Percentiles rank a stretch among this genome's conserved stretches.
phyloP scores from a whole-genome alignment of 2,113 vertebrate genomes.

The Tonatia bakeri region DNA sequence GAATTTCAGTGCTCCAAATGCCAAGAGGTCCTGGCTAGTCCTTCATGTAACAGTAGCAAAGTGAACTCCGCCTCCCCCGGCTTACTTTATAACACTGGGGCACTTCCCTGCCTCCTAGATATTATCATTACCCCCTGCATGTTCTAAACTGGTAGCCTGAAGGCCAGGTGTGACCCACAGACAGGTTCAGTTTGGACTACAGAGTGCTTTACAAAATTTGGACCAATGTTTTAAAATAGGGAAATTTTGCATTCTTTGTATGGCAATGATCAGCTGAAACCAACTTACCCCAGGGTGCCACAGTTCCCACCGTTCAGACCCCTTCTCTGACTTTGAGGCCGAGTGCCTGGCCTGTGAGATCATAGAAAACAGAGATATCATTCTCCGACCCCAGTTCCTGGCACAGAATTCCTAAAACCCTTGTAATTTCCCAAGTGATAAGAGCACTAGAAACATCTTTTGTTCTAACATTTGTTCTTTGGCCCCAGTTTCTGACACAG shows the following conservation, averaged over 20 bases:
- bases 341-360: not conserved
- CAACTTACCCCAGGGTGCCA: not conserved
- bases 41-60: not conserved
- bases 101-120: not conserved
- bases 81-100: not conserved
- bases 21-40: not conserved
- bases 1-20: not conserved
- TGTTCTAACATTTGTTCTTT: not conserved
- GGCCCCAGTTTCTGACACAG: not conserved
- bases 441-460: not conserved
- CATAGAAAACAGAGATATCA: not conserved
- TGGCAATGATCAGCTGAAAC: not conserved
- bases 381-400: not conserved
- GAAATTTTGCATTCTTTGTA: not conserved
- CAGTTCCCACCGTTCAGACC: no score
- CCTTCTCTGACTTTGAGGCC: not conserved
- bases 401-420: not conserved
- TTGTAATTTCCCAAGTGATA: not conserved
- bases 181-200: constrained; percentile 13
- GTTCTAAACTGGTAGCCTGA: not conserved
- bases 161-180: not conserved
- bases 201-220: not conserved
- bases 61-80: not conserved
- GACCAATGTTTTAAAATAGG: not conserved
- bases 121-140: not conserved